Base-by-base conservation (phyloP, 1,140 invertebrate genomes). In the Macrobrachium nipponense region DNA sequence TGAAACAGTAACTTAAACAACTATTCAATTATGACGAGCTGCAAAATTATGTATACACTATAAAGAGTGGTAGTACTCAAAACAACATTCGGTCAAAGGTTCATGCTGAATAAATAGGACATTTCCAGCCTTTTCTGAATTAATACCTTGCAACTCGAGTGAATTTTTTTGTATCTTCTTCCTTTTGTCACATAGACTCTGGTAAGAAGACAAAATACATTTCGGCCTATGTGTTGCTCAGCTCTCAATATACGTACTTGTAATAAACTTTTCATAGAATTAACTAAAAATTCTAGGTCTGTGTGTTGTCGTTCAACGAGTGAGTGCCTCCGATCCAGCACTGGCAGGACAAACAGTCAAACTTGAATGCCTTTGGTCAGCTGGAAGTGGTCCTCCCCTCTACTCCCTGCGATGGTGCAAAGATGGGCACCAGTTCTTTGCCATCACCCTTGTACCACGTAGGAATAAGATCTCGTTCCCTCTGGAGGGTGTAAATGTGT, bases 361-460 rank as follows among this genome's bases (percentile, higher is more conserved):
- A 44, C 73, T 83, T 23, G 61, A 66, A 62, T 83, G 82, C 60
- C 6, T 20, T 23, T 83, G 82, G 82, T 83, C 82, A 4, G 59
- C 60, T 11, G 82, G 82, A 23, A 83, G 82, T 64, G 82, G 82
- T 5, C 75, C 82, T 17, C 82, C 82, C 18, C 36, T 83, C 23
- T 83, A 83, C 75, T 66, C 72, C 0, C 59, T 83, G n/a, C 72
- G 72, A 5, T 83, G 82, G 82, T 77, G 82, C 60, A 83, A 83
- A 51, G 75, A 83, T 60, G 82, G 82, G 10, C 15, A 20, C 17
- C 59, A 77, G 75, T 83, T 83, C 73, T 83, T 76, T 62, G 72
- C 51, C 59, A 73, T 76, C 17, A 83, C 72, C 4, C n/a, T 68
- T 20, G 20, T 36, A n/a, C 82, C 82, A 5, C n/a, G 36, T 44